Percentiles rank a stretch among this genome's conserved stretches.
Conservation (phyloP, 1,140 invertebrate genomes). For the Varroa destructor region DNA sequence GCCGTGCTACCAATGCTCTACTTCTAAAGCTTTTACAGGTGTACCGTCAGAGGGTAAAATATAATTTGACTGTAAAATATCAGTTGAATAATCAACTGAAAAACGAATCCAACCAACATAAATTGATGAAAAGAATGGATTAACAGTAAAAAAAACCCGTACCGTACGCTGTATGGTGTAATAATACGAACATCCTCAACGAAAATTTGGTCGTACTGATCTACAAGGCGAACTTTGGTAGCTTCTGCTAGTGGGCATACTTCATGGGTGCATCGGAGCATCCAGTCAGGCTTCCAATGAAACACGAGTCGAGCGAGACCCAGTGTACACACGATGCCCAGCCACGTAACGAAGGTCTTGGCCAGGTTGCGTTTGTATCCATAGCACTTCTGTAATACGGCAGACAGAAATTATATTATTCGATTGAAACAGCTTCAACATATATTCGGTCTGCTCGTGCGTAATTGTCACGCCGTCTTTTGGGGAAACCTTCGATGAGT, state of each 20-base stretch:
- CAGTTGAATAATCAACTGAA: too few species aligned
- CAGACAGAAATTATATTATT: constrained; percentile 28
- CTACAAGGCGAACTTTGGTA: constrained; percentile 59
- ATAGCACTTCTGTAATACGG: constrained; percentile 47
- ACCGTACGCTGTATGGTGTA: constrained; percentile 4
- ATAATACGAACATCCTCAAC: constrained; percentile 5
- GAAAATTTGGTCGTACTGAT: constrained; percentile 40
- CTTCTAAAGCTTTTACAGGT: too few species aligned
- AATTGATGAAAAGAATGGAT: too few species aligned
- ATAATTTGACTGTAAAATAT: too few species aligned
- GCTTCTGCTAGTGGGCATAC: constrained; percentile 56
- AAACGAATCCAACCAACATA: too few species aligned
- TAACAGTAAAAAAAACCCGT: not conserved
- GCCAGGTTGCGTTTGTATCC: constrained; percentile 49
- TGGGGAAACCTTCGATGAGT: not conserved
- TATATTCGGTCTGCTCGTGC: not conserved
- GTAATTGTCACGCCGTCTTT: not conserved
- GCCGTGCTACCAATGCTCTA: too few species aligned
- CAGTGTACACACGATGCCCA: constrained; percentile 51
- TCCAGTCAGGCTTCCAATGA: constrained; percentile 70
- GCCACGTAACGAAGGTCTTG: constrained; percentile 47
- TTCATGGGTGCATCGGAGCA: constrained; percentile 57
- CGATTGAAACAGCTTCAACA: not conserved
- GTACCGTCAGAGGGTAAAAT: too few species aligned
- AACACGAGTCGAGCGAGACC: constrained; percentile 64